phyloP scores from a whole-genome alignment of 2,888 invertebrate species.

The Pristionchus fissidentatus region DNA sequence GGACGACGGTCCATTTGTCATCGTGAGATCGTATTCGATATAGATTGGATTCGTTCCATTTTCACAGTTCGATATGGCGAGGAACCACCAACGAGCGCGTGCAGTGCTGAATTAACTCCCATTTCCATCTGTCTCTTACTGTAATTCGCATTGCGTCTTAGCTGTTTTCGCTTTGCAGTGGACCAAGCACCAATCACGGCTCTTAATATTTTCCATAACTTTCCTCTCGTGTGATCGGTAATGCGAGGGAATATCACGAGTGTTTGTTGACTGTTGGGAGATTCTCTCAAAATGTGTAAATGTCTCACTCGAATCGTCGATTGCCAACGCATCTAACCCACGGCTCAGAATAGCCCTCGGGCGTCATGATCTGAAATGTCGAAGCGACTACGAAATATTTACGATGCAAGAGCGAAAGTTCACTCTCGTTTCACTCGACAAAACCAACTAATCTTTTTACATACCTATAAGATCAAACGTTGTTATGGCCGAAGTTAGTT shows the following conservation, averaged over 20 bases:
- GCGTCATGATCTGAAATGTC: neutral
- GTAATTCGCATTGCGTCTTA: too few species aligned
- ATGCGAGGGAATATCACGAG: too few species aligned
- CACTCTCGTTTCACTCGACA: neutral
- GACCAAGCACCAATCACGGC: too few species aligned
- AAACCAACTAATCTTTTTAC: too few species aligned
- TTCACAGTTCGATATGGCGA: conserved; percentile 86
- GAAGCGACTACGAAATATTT: neutral
- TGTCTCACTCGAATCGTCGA: conserved; percentile 59
- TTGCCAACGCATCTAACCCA: conserved; percentile 56
- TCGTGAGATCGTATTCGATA: conserved; percentile 84
- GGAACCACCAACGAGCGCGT: conserved; percentile 94
- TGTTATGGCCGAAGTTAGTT: neutral
- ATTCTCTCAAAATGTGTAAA: neutral
- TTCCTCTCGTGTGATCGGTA: too few species aligned
- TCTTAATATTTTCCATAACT: too few species aligned
- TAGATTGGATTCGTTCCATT: conserved; percentile 25
- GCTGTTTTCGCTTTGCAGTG: too few species aligned
- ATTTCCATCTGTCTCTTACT: neutral
- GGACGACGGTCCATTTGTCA: conserved; percentile 88
- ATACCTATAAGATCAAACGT: conserved; percentile 34
- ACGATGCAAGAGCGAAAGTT: neutral
- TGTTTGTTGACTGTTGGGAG: too few species aligned
- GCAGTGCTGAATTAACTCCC: conserved; percentile 82
- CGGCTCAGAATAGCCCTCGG: neutral